Evolutionary conservation across 2,797 vertebrate species (phyloP).

Genomic region (Petrocephalus sullivani): DNA sequence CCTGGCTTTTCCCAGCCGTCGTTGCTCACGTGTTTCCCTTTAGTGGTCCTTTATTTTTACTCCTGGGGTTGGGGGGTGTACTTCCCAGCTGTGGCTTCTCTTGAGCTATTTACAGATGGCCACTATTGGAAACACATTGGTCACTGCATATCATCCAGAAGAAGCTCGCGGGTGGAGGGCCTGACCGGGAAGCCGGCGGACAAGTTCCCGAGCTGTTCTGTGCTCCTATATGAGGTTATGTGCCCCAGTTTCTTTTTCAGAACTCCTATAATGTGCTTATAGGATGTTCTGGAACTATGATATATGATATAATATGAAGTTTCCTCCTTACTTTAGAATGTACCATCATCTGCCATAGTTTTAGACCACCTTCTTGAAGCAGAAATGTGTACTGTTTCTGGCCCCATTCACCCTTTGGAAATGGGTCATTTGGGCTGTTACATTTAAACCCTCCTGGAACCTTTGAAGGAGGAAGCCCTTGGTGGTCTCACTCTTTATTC

Average conservation of each 20-base stretch:
- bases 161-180: not conserved
- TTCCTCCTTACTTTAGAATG: not conserved
- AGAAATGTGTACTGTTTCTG: not conserved
- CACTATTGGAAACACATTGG: slow-evolving; percentile 1
- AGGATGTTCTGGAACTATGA: not conserved
- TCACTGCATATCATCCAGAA: not conserved
- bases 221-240: not conserved
- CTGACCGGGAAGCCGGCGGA: not conserved
- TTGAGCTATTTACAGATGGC: slow-evolving; percentile 7
- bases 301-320: not conserved
- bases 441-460: not conserved
- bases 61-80: not conserved
- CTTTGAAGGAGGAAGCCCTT: not conserved
- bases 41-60: not conserved
- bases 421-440: not conserved
- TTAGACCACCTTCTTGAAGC: not conserved
- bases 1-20: not conserved
- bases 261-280: not conserved
- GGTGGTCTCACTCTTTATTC: not conserved
- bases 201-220: not conserved
- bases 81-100: slow-evolving; percentile 16
- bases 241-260: not conserved
- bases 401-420: not conserved
- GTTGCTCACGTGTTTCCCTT: not conserved
- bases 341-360: not conserved